Base-by-base conservation (phyloP, 1,140 invertebrate species). In the Campoletis sonorensis region DNA sequence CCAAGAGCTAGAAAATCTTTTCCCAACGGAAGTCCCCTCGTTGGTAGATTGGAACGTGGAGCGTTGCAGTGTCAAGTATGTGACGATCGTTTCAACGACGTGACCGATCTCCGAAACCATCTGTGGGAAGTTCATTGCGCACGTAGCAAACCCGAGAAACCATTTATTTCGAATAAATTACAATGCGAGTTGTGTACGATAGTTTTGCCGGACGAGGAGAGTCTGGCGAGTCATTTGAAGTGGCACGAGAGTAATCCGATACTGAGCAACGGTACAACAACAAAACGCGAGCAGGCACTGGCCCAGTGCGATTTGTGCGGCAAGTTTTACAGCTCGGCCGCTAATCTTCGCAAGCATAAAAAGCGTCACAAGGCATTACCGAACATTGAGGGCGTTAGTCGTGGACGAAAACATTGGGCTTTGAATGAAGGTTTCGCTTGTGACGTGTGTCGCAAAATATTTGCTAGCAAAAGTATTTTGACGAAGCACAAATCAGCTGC, bases 111-210 rank as follows among this genome's bases (percentile, higher is more conserved):
- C 5, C 83, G 90, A 0, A 89, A 88, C 79, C 91, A 92, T 72
- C 75, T 92, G 4, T 92, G 91, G 91, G 90, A 92, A 5, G 88
- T 92, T 0, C 91, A 92, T 51, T 92, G 91, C 27, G 89, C 89
- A 0, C 84, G 86, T 1, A 87, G 85, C 37, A 92, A 92, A 37
- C 64, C 83, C 0, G 91, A 92, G 49, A 91, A 91, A 26, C 84
- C 72, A 4, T 90, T 90, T 49, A 81, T 85, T 0, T 83, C 72
- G 0, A 85, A 92, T 10, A 93, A 94, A 4, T 87, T 93, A 27
- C 93, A 94, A 82, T 94, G 94, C 79, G 92, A 92, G 15, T 90
- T 94, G 4, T 94, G 94, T 80, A 93, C 93, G 3, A 94, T 93
- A 64, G 91, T 93, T 54, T 94, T 94, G 73, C 92, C 92, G 0